These are phyloP conservation scores for Drosophila kanekoi DNA, from an alignment of 2,888 invertebrate genomes.

Conservation along the genomic window DNA sequence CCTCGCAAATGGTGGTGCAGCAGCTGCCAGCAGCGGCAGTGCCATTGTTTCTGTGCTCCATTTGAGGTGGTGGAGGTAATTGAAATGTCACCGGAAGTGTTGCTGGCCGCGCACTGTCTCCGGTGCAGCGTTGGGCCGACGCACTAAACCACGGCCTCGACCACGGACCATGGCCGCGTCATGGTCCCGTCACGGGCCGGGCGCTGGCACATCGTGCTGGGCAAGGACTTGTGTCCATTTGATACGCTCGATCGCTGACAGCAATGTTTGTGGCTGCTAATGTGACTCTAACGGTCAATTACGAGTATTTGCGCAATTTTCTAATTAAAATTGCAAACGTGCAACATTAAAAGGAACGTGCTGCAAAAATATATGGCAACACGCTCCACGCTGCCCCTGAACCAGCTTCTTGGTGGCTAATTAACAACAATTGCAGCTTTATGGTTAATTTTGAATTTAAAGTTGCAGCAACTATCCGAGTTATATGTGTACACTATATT, in stretches of 20 bases:
- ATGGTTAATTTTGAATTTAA: slow-evolving; percentile 35
- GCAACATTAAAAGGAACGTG: slow-evolving; percentile 38
- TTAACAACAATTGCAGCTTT: slow-evolving; percentile 47
- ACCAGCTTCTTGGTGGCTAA: slow-evolving; percentile 20
- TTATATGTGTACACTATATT: background rate
- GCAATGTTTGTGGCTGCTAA: slow-evolving; percentile 60
- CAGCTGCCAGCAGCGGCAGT: slow-evolving; percentile 37
- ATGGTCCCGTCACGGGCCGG: slow-evolving; percentile 6
- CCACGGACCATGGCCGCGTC: slow-evolving; percentile 5
- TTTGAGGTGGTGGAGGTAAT: slow-evolving; percentile 82
- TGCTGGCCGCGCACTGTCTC: slow-evolving; percentile 78
- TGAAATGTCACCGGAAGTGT: slow-evolving; percentile 84
- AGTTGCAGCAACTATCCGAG: slow-evolving; percentile 17
- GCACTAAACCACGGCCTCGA: slow-evolving; percentile 31
- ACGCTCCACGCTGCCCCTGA: background rate
- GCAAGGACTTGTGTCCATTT: slow-evolving; percentile 43
- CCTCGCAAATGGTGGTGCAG: slow-evolving; percentile 40
- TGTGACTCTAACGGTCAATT: slow-evolving; percentile 62
- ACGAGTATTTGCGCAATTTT: slow-evolving; percentile 61
- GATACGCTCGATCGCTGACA: slow-evolving; percentile 64
- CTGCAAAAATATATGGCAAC: slow-evolving; percentile 10
- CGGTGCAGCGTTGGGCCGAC: slow-evolving; percentile 53
- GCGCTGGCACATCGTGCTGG: slow-evolving; percentile 2
- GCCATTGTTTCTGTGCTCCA: slow-evolving; percentile 33
- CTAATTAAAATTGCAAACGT: slow-evolving; percentile 63